A percentile compares a stretch with the other conserved stretches of the same genome.
Evolutionary conservation across 2,113 vertebrate species (phyloP).

Genomic region (Poeciliopsis prolifica): DNA sequence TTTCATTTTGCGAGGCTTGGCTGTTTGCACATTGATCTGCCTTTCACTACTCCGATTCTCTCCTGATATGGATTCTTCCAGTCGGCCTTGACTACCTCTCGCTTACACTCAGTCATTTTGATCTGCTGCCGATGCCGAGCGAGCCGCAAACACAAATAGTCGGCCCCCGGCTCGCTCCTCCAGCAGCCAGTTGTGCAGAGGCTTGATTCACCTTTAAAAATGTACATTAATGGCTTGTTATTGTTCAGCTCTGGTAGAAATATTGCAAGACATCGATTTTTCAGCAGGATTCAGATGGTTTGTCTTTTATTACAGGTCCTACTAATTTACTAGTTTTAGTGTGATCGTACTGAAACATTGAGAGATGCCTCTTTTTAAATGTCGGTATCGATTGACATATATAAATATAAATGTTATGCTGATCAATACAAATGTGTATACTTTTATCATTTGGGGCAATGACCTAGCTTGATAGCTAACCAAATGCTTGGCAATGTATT

Average conservation of each 20-base stretch:
- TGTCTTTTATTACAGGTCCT: neutral
- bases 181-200: conserved; percentile 2
- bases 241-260: neutral
- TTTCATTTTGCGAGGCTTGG: conserved; percentile 17
- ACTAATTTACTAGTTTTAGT: neutral
- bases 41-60: conserved; percentile 45
- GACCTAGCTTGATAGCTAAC: neutral
- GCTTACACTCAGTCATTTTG: conserved; percentile 44
- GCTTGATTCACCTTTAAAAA: conserved; percentile 35
- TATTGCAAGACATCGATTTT: neutral
- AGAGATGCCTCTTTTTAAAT: neutral
- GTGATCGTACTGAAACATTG: neutral
- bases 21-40: conserved; percentile 62
- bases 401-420: neutral
- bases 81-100: conserved; percentile 55
- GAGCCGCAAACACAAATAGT: conserved; percentile 44
- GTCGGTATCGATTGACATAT: neutral
- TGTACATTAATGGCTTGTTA: neutral
- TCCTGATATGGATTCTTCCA: conserved; percentile 58
- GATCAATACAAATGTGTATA: neutral
- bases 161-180: conserved; percentile 7
- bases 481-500: neutral
- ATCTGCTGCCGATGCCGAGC: conserved; percentile 32
- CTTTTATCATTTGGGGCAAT: neutral
- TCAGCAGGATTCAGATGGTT: neutral